Conservation (phyloP, 2,797 vertebrate genomes). For the Galaxias olidus region DNA sequence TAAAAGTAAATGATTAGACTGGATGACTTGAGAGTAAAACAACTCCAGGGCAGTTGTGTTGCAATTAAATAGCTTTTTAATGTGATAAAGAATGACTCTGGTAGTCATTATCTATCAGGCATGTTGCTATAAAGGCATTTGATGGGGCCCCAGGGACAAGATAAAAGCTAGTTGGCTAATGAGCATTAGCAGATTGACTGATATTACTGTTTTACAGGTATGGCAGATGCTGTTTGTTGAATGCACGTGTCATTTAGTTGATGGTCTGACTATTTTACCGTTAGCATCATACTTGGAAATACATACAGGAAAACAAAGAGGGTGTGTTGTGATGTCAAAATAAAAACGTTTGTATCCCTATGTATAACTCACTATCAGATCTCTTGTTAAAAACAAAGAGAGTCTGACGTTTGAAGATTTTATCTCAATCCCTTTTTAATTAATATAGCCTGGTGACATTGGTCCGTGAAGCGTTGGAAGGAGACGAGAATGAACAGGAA, state of each 20-base stretch:
- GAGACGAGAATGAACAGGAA: not conserved
- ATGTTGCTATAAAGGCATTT: constrained; percentile 23
- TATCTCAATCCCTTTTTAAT: not conserved
- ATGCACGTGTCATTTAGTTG: no score
- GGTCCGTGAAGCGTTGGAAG: not conserved
- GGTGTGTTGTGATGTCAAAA: no score
- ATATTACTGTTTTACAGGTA: not conserved
- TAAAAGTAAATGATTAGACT: constrained; percentile 27
- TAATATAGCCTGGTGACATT: not conserved
- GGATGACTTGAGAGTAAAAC: constrained; percentile 28
- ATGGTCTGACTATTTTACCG: no score
- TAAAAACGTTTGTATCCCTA: no score
- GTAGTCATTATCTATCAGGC: constrained; percentile 50
- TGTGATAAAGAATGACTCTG: constrained; percentile 35
- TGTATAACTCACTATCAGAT: no score
- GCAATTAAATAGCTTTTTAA: constrained; percentile 45
- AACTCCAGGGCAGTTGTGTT: constrained; percentile 30
- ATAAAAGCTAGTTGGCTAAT: constrained; percentile 45
- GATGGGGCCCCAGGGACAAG: constrained; percentile 32
- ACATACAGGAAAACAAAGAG: no score
- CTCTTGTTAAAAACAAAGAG: no score
- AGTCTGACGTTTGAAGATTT: no score
- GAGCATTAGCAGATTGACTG: constrained; percentile 25
- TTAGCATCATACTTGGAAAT: no score
- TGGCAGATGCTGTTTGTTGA: not conserved